phyloP scores from a whole-genome alignment of 1,140 invertebrate species.

The Acromyrmex echinatior region DNA sequence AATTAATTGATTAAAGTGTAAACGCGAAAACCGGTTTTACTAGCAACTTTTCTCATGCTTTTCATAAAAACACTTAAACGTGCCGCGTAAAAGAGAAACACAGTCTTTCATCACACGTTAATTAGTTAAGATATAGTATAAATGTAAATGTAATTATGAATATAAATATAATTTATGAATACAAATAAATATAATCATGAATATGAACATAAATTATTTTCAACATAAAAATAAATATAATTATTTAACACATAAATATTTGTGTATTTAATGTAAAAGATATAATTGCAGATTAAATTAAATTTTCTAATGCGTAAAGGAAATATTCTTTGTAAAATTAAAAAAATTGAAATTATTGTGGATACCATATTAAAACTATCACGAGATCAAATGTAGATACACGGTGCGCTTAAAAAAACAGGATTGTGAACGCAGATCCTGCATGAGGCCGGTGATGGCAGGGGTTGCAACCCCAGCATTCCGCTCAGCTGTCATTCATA shows the following conservation, averaged over 20 bases:
- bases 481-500: constrained; percentile 70
- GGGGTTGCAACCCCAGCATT: neutral
- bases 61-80: neutral
- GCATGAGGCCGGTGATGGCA: neutral
- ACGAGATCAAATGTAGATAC: neutral
- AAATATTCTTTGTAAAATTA: neutral
- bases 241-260: neutral
- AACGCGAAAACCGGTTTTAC: neutral
- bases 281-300: neutral
- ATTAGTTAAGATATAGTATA: neutral
- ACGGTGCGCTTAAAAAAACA: neutral
- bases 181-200: too few relatives aligned
- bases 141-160: too few relatives aligned
- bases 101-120: neutral
- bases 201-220: too few relatives aligned
- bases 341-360: neutral
- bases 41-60: neutral
- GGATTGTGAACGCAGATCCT: neutral
- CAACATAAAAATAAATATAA: neutral
- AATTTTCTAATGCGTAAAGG: neutral
- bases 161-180: neutral
- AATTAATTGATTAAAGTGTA: constrained; percentile 25
- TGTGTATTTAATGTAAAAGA: neutral
- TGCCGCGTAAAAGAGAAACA: neutral
- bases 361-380: neutral